phyloP scores from a whole-genome alignment of 2,113 vertebrate species.

The Tylochromis polylepis region DNA sequence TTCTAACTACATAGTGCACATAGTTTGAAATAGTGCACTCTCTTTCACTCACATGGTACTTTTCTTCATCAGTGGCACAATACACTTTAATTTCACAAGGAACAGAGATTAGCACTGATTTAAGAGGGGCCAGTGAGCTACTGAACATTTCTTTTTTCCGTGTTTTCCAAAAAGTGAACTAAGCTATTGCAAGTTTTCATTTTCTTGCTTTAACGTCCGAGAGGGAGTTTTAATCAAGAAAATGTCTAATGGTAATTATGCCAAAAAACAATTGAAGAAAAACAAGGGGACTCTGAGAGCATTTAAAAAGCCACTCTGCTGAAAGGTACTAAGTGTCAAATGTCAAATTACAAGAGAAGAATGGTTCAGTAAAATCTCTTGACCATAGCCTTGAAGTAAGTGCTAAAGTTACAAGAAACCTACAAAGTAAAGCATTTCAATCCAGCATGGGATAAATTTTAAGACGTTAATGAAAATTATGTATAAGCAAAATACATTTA shows the following conservation, averaged over 20 bases:
- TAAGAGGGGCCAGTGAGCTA: not conserved
- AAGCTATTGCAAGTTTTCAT: not conserved
- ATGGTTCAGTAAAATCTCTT: slow-evolving; percentile 17
- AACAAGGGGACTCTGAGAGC: slow-evolving; percentile 9
- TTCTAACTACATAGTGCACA: not conserved
- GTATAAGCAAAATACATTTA: not conserved
- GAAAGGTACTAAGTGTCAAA: slow-evolving; percentile 21
- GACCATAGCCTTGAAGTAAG: not conserved
- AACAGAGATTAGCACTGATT: not conserved
- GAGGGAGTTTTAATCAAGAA: slow-evolving; percentile 37
- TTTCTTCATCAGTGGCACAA: not conserved
- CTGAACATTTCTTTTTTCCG: not conserved
- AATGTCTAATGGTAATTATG: slow-evolving; percentile 36
- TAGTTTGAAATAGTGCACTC: not conserved
- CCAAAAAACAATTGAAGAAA: not conserved
- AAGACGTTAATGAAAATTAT: not conserved
- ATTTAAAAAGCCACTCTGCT: slow-evolving; percentile 39
- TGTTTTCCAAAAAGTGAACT: not conserved
- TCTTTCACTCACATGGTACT: not conserved
- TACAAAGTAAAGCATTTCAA: not conserved
- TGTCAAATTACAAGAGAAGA: slow-evolving; percentile 32
- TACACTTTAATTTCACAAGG: not conserved
- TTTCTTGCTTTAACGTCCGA: not conserved
- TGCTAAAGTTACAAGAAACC: not conserved
- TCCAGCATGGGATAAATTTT: not conserved